Evolutionary conservation across 2,888 invertebrate species (phyloP).

Genomic region (Fragum fragum): DNA sequence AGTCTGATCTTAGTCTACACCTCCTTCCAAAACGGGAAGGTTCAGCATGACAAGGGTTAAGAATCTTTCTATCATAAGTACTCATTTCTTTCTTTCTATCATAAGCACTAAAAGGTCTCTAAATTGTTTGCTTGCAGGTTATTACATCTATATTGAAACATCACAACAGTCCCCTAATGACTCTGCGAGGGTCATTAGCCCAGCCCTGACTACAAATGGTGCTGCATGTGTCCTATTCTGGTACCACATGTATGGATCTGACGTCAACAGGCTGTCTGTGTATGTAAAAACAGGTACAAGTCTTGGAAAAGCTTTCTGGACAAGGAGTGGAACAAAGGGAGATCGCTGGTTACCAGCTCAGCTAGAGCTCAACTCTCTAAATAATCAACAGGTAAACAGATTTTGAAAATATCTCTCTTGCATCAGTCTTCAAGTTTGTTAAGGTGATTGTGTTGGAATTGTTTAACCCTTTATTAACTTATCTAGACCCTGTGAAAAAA

Average conservation of each 20-base stretch:
- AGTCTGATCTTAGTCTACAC: no score
- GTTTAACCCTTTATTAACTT: no score
- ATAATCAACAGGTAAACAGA: slow-evolving; percentile 48
- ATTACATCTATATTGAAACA: slow-evolving; percentile 83
- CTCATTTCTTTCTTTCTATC: neutral
- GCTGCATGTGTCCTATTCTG: slow-evolving; percentile 83
- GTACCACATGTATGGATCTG: slow-evolving; percentile 85
- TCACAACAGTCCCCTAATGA: slow-evolving; percentile 68
- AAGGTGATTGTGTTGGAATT: no score
- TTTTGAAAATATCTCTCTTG: no score
- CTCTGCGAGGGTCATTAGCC: slow-evolving; percentile 78
- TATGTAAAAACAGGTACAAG: slow-evolving; percentile 65
- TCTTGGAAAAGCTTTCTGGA: slow-evolving; percentile 68
- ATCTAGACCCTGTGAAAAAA: no score
- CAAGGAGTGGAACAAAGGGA: slow-evolving; percentile 73
- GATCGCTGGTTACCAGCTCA: slow-evolving; percentile 75
- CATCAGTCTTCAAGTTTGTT: no score
- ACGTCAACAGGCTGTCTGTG: slow-evolving; percentile 78
- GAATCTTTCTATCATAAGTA: no score
- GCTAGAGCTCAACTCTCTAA: slow-evolving; percentile 61
- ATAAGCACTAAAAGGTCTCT: neutral
- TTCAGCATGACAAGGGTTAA: no score
- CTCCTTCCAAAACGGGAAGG: no score
- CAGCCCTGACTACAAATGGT: slow-evolving; percentile 59
- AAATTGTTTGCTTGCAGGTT: slow-evolving; percentile 68